Conservation (phyloP, 2,797 vertebrate genomes). For the Lophius americanus region DNA sequence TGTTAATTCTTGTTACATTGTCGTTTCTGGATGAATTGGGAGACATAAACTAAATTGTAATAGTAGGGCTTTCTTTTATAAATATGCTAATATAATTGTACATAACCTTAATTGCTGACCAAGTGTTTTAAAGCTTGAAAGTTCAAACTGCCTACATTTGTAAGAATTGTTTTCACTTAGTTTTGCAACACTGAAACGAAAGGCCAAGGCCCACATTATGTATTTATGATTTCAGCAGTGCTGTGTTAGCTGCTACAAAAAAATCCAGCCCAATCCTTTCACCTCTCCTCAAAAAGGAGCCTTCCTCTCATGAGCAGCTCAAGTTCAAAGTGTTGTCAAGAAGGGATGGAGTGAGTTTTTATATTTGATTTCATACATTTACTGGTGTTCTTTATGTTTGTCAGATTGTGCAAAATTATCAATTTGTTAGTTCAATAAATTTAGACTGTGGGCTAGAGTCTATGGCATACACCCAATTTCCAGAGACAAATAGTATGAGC, state of each 20-base stretch:
- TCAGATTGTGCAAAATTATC: slow-evolving; percentile 12
- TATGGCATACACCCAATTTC: background rate
- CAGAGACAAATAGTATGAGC: background rate
- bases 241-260: slow-evolving; percentile 44
- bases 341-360: slow-evolving; percentile 51
- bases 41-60: slow-evolving; percentile 44
- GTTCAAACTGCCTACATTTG: slow-evolving; percentile 44
- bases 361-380: slow-evolving; percentile 6
- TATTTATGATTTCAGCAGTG: slow-evolving; percentile 52
- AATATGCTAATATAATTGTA: slow-evolving; percentile 76
- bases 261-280: slow-evolving; percentile 8
- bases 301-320: slow-evolving; percentile 34
- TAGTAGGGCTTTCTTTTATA: slow-evolving; percentile 40
- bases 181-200: slow-evolving; percentile 24
- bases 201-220: slow-evolving; percentile 23
- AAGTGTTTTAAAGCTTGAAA: slow-evolving; percentile 62
- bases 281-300: slow-evolving; percentile 35
- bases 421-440: background rate
- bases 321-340: slow-evolving; percentile 32
- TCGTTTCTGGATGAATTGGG: slow-evolving; percentile 54
- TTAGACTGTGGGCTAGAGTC: background rate
- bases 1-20: slow-evolving; percentile 35
- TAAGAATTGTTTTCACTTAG: slow-evolving; percentile 55
- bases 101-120: slow-evolving; percentile 59
- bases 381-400: background rate